These are phyloP conservation scores for Acanthurus tractus DNA, from an alignment of 2,797 vertebrate species.

Conservation along the genomic window DNA sequence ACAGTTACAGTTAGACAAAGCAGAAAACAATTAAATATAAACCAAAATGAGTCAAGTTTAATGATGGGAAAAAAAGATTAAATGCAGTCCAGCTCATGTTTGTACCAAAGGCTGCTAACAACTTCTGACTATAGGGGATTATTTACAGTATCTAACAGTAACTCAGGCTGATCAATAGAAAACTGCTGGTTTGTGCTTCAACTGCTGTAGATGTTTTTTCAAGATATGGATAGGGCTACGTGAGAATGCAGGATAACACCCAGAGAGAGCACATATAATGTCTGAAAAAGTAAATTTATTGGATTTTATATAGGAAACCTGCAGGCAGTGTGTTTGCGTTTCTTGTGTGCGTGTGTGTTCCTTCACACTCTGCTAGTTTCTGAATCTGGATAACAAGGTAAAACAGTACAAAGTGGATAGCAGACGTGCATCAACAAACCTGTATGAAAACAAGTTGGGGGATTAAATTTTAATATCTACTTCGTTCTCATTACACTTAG, in stretches of 20 bases:
- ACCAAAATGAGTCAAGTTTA: slow-evolving; percentile 2
- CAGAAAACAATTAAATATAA: slow-evolving; percentile 1
- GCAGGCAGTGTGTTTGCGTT: slow-evolving; percentile 26
- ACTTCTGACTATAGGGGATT: neutral
- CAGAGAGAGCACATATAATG: slow-evolving; percentile 33
- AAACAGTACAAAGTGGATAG: slow-evolving; percentile 53
- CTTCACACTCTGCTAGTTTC: slow-evolving; percentile 41
- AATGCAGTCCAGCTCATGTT: neutral
- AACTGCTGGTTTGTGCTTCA: slow-evolving; percentile 13
- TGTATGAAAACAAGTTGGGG: slow-evolving; percentile 50
- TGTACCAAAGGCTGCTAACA: neutral
- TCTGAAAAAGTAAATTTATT: slow-evolving; percentile 51
- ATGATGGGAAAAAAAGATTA: neutral
- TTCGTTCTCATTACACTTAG: slow-evolving; percentile 64
- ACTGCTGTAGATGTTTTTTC: slow-evolving; percentile 26
- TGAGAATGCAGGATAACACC: slow-evolving; percentile 29
- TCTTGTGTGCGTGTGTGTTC: slow-evolving; percentile 16
- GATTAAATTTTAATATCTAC: slow-evolving; percentile 72
- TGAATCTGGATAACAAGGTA: slow-evolving; percentile 65
- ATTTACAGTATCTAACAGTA: slow-evolving; percentile 13
- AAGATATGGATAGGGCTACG: slow-evolving; percentile 24
- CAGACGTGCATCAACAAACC: slow-evolving; percentile 54
- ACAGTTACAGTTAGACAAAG: neutral
- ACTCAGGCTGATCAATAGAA: slow-evolving; percentile 21
- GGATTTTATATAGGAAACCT: slow-evolving; percentile 57